A percentile compares a stretch with the other conserved stretches of the same genome.
Evolutionary conservation across 2,888 invertebrate species (phyloP).

Genomic region (Apamea monoglypha): DNA sequence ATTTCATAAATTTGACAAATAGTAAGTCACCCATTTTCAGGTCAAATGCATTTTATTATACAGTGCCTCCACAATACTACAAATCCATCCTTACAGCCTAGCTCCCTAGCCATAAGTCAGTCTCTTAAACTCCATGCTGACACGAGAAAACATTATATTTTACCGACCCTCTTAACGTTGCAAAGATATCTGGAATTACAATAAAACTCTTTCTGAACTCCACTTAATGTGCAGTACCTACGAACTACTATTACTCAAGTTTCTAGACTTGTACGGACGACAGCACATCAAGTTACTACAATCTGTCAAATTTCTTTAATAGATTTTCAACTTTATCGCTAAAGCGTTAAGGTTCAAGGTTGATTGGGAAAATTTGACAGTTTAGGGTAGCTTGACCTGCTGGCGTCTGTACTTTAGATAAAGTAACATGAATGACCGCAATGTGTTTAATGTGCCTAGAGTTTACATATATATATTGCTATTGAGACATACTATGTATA

Average conservation of each 20-base stretch:
- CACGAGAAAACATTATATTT: background rate
- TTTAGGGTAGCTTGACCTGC: too few species aligned
- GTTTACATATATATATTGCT: too few species aligned
- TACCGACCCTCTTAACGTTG: background rate
- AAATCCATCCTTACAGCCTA: background rate
- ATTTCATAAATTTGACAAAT: too few species aligned
- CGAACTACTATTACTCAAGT: conserved; percentile 38
- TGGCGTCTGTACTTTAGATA: conserved; percentile 25
- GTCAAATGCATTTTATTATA: too few species aligned
- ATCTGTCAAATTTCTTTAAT: too few species aligned
- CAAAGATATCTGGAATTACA: conserved; percentile 19
- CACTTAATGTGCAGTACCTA: conserved; percentile 20
- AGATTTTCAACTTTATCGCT: too few species aligned
- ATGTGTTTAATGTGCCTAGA: background rate
- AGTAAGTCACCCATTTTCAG: too few species aligned
- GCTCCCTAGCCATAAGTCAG: background rate
- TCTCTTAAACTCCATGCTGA: background rate
- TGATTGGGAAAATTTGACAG: too few species aligned
- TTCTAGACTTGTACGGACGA: conserved; percentile 12
- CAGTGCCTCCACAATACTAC: background rate
- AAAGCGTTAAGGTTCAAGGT: too few species aligned
- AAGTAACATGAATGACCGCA: conserved; percentile 16
- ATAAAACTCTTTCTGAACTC: conserved; percentile 32
- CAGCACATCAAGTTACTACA: too few species aligned
- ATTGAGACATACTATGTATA: too few species aligned